Evolutionary conservation across 2,113 vertebrate species (phyloP).

Genomic region (Sorex fumeus): DNA sequence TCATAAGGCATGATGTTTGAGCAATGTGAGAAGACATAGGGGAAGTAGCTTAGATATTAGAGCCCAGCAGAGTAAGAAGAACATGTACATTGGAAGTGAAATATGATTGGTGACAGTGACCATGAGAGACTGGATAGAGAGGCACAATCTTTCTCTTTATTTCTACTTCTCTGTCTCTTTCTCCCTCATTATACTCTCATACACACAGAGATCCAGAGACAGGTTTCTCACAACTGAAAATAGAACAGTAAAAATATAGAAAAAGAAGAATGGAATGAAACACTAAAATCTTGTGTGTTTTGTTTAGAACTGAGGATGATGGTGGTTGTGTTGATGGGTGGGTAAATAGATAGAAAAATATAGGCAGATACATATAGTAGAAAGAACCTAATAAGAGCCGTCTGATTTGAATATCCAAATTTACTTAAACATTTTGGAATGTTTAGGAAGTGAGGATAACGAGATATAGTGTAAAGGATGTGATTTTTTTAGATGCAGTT

Average conservation of each 20-base stretch:
- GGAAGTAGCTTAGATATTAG: background rate
- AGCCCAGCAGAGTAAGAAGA: background rate
- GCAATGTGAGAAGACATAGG: background rate
- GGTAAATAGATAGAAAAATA: background rate
- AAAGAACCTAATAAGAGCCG: background rate
- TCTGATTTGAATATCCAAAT: constrained; percentile 23
- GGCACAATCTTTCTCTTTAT: too few relatives aligned
- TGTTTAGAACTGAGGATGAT: constrained; percentile 33
- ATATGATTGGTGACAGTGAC: background rate
- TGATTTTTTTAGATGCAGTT: background rate
- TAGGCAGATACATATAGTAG: background rate
- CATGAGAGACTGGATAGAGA: background rate
- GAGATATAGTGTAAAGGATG: background rate
- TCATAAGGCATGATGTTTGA: background rate
- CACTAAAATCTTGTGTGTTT: background rate
- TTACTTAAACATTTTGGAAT: constrained; percentile 26
- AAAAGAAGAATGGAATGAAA: background rate
- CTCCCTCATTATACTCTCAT: background rate
- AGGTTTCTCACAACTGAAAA: background rate
- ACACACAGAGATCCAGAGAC: background rate
- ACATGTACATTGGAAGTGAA: background rate
- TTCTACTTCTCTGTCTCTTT: too few relatives aligned
- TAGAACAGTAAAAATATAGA: constrained; percentile 12
- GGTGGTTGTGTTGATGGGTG: background rate
- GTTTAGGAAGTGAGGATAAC: background rate